These are phyloP conservation scores for Nanorana parkeri DNA, from an alignment of 2,113 vertebrate species.

Conservation along the genomic window DNA sequence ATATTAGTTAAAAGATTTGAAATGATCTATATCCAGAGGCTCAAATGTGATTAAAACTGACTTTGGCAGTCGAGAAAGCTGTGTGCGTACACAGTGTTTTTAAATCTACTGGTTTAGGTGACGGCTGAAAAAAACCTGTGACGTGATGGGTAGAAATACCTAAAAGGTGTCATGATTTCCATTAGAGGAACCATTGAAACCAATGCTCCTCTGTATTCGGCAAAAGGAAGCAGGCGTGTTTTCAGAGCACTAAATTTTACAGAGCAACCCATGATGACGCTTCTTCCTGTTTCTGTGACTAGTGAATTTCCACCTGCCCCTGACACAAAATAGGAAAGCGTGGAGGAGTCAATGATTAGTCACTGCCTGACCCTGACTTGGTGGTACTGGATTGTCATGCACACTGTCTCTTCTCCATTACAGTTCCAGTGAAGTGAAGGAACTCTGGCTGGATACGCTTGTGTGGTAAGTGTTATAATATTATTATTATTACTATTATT, in stretches of 20 bases:
- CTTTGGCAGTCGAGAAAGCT: not conserved
- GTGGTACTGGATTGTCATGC: conserved; percentile 78
- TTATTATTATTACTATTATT: too few species aligned
- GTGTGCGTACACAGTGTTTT: not conserved
- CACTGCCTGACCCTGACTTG: conserved; percentile 55
- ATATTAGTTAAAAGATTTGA: too few species aligned
- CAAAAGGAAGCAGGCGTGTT: conserved; percentile 81
- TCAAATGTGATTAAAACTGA: too few species aligned
- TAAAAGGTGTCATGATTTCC: conserved; percentile 73
- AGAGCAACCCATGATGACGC: conserved; percentile 77
- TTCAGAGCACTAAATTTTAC: conserved; percentile 48
- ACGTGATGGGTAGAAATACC: conserved; percentile 62
- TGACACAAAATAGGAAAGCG: conserved; percentile 67
- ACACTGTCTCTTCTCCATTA: conserved; percentile 64
- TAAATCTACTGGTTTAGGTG: not conserved
- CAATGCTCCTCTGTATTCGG: conserved; percentile 64
- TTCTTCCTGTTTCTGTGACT: conserved; percentile 82
- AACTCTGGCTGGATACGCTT: conserved; percentile 78
- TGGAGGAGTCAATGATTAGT: conserved; percentile 61
- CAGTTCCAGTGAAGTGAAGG: conserved; percentile 78
- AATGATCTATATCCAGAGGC: too few species aligned
- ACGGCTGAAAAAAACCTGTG: not conserved
- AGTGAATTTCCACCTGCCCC: conserved; percentile 78
- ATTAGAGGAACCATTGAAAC: conserved; percentile 51
- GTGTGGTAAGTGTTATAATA: conserved; percentile 74